Conservation (phyloP, 2,888 invertebrate genomes). For the Alsophila aescularia region DNA sequence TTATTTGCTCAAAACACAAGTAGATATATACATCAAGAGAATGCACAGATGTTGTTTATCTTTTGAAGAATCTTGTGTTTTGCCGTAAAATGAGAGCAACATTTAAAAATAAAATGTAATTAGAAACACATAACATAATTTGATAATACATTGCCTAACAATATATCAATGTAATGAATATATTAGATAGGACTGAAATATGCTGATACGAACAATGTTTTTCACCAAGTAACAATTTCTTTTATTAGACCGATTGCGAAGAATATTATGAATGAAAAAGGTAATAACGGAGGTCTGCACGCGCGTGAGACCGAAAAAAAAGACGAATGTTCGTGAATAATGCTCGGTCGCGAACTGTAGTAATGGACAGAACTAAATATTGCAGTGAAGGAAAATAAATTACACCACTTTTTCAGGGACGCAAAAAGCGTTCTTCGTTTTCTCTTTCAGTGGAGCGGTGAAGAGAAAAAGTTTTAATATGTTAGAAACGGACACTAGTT, state of each 20-base stretch:
- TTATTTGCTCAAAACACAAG: too few relatives aligned
- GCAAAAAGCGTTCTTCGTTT: constrained; percentile 79
- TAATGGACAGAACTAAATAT: constrained; percentile 85
- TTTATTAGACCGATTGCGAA: constrained; percentile 62
- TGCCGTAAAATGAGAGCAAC: too few relatives aligned
- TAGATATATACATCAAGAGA: too few relatives aligned
- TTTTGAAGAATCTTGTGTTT: too few relatives aligned
- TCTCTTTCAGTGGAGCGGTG: constrained; percentile 67
- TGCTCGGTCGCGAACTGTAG: constrained; percentile 83
- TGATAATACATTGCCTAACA: too few relatives aligned
- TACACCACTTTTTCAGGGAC: constrained; percentile 79
- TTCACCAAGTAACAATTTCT: constrained; percentile 6
- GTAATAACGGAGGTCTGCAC: constrained; percentile 71
- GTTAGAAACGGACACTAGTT: constrained; percentile 55
- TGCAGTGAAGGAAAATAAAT: constrained; percentile 83
- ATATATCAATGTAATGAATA: too few relatives aligned
- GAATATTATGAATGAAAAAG: constrained; percentile 77
- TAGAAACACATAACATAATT: too few relatives aligned
- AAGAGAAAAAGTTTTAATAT: constrained; percentile 76
- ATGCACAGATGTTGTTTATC: too few relatives aligned
- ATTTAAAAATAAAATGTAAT: too few relatives aligned
- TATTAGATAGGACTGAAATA: too few relatives aligned
- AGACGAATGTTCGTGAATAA: constrained; percentile 81
- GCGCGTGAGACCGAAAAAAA: constrained; percentile 71
- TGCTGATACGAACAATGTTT: too few relatives aligned